These are phyloP conservation scores for Burhinus oedicnemus DNA, from an alignment of 2,113 vertebrate genomes.

Conservation along the genomic window DNA sequence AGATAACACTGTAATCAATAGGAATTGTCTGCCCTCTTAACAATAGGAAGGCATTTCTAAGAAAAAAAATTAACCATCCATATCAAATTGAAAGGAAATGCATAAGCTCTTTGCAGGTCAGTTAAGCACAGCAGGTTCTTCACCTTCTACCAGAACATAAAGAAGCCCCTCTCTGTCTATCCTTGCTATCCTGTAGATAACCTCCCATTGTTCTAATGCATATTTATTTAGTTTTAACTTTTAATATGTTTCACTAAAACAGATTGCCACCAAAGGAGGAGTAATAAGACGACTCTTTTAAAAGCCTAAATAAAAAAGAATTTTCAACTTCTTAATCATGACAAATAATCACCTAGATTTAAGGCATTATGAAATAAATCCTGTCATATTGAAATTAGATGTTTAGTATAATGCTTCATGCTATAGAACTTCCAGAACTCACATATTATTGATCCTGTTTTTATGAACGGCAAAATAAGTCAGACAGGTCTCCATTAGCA, in stretches of 20 bases:
- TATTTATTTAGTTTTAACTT: slow-evolving; percentile 49
- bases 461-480: not conserved
- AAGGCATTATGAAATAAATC: not conserved
- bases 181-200: not conserved
- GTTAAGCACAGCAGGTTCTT: slow-evolving; percentile 30
- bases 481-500: not conserved
- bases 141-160: not conserved
- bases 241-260: slow-evolving; percentile 18
- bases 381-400: not conserved
- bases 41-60: not conserved
- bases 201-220: not conserved
- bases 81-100: slow-evolving; percentile 40
- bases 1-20: slow-evolving; percentile 1
- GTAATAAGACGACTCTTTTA: not conserved
- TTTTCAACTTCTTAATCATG: not conserved
- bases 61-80: not conserved
- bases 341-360: not conserved
- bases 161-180: not conserved
- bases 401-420: not conserved
- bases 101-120: slow-evolving; percentile 54
- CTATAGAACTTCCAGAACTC: not conserved
- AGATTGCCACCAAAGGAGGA: not conserved
- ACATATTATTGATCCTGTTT: not conserved
- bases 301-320: slow-evolving; percentile 7
- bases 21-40: not conserved